phyloP scores from a whole-genome alignment of 2,888 invertebrate genomes.

The Itoplectis maculator region DNA sequence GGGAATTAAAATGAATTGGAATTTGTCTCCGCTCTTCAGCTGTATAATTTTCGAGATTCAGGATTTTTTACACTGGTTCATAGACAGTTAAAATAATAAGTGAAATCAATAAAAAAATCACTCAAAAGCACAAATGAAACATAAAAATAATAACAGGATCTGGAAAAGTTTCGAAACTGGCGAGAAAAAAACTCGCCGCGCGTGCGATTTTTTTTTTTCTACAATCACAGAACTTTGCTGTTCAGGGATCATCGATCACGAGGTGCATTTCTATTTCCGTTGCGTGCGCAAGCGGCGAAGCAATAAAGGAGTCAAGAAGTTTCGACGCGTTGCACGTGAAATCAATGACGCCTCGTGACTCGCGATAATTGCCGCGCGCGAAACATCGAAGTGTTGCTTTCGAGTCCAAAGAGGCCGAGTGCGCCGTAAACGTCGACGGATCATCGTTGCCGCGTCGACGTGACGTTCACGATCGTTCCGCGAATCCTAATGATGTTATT shows the following conservation, averaged over 20 bases:
- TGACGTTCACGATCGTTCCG: constrained; percentile 35
- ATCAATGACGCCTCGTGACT: constrained; percentile 44
- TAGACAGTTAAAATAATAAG: not conserved
- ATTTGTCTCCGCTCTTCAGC: no score
- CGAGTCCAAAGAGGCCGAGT: constrained; percentile 16
- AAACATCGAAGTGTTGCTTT: not conserved
- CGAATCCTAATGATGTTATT: constrained; percentile 43
- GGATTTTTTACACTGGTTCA: not conserved
- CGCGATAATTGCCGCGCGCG: constrained; percentile 43
- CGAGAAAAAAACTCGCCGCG: not conserved
- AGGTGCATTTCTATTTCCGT: not conserved
- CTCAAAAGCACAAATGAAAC: not conserved
- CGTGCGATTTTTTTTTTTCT: not conserved
- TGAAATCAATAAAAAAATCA: not conserved
- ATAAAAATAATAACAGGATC: not conserved
- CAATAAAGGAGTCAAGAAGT: constrained; percentile 36
- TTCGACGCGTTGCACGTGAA: constrained; percentile 48
- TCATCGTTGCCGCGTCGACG: not conserved
- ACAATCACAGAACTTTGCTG: not conserved
- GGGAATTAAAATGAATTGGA: not conserved
- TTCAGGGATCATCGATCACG: constrained; percentile 6
- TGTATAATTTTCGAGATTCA: no score
- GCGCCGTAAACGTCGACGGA: constrained; percentile 50
- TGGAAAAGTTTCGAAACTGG: not conserved
- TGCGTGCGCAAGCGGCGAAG: constrained; percentile 26